Conservation (phyloP, 2,888 invertebrate genomes). For the Melieria omissa region DNA sequence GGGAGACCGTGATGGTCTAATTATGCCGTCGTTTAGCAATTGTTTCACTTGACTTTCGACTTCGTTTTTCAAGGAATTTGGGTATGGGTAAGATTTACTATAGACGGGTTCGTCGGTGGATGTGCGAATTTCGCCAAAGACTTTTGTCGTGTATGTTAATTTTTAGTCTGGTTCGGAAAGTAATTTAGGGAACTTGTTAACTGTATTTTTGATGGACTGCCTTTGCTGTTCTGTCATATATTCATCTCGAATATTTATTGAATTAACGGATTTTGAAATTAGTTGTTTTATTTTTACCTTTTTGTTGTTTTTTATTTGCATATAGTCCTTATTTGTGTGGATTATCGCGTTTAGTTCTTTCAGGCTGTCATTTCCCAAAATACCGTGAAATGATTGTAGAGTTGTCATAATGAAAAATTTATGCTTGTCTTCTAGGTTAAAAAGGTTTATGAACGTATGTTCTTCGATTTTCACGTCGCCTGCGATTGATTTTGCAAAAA, state of each 20-base stretch:
- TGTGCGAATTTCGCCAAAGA: slow-evolving; percentile 32
- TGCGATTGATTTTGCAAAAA: slow-evolving; percentile 1
- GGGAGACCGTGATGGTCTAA: slow-evolving; percentile 27
- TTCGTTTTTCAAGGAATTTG: slow-evolving; percentile 25
- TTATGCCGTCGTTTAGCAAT: slow-evolving; percentile 27
- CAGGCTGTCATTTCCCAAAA: too few species aligned
- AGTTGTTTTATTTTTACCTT: too few species aligned
- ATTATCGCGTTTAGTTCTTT: too few species aligned
- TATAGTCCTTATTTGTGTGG: too few species aligned
- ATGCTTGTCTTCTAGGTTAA: slow-evolving; percentile 2
- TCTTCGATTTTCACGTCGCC: slow-evolving; percentile 5
- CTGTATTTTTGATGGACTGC: background rate
- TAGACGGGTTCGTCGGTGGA: slow-evolving; percentile 25
- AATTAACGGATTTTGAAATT: too few species aligned
- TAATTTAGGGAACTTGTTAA: background rate
- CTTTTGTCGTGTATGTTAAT: slow-evolving; percentile 27
- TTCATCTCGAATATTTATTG: slow-evolving; percentile 4
- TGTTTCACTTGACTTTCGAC: slow-evolving; percentile 30
- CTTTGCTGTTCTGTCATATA: background rate
- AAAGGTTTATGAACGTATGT: slow-evolving; percentile 17
- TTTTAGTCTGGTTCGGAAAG: slow-evolving; percentile 34
- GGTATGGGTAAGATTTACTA: slow-evolving; percentile 33
- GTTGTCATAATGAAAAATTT: slow-evolving; percentile 23
- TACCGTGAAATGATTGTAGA: slow-evolving; percentile 20
- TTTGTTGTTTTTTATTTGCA: too few species aligned